phyloP scores from a whole-genome alignment of 2,888 invertebrate species.

The Xanthostigma xanthostigma region DNA sequence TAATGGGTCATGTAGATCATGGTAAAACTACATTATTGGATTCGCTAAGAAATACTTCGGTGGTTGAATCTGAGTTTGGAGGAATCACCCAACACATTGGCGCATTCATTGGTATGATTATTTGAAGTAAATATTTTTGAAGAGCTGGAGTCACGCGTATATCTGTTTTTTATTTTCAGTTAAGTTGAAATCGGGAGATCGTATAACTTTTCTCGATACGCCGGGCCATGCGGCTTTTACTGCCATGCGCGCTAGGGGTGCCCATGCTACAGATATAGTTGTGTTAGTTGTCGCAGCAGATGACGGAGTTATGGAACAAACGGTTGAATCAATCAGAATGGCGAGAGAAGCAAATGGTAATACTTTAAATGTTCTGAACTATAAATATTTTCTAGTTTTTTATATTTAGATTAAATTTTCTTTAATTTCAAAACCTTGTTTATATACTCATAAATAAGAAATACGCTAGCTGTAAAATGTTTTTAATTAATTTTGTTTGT shows the following conservation, averaged over 20 bases:
- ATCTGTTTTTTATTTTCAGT: constrained; percentile 30
- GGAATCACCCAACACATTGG: constrained; percentile 99
- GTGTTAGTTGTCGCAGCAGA: constrained; percentile 96
- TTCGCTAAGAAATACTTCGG: constrained; percentile 65
- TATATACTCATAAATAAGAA: not conserved
- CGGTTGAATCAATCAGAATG: constrained; percentile 77
- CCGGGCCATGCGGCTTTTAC: constrained; percentile 97
- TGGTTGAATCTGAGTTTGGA: constrained; percentile 88
- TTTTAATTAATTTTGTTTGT: constrained; percentile 13
- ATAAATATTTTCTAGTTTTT: constrained; percentile 4
- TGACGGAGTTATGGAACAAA: constrained; percentile 98
- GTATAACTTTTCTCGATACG: constrained; percentile 91
- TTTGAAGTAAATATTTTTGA: not conserved
- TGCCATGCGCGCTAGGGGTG: constrained; percentile 90
- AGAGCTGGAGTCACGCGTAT: not conserved
- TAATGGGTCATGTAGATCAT: constrained; percentile 99
- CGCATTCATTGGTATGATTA: constrained; percentile 68
- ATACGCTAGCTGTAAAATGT: not conserved
- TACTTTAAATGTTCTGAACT: not conserved
- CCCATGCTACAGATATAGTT: constrained; percentile 83
- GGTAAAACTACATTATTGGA: constrained; percentile 96
- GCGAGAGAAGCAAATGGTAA: constrained; percentile 60
- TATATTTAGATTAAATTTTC: not conserved
- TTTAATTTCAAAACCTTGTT: not conserved
- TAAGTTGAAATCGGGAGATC: constrained; percentile 48